Base-by-base conservation (phyloP, 2,797 vertebrate species). In the Characodon lateralis region DNA sequence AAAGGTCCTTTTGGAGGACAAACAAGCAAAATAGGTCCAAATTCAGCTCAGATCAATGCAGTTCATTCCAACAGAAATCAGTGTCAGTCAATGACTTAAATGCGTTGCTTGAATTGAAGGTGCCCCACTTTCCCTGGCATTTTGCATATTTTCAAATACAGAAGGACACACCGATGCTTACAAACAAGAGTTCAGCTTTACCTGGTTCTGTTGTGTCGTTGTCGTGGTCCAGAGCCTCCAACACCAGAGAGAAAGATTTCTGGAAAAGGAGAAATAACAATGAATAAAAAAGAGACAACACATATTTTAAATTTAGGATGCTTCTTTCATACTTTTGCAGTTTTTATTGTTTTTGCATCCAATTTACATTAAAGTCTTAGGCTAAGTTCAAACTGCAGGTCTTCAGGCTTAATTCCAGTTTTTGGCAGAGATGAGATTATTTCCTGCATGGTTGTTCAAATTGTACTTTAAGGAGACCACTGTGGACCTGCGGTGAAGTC, bases 171-270 rank as follows among this genome's bases (percentile, higher is more conserved):
- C 31, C 3, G 14, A 55, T 8, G 20, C 20, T 55, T 22, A 24
- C 39, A 81, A 16, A 78, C 28, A 79, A 22, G 46, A 35, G 66
- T 10, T 55, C 31, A 66, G n/a, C 51, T 6, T 86, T 72, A 91
- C 92, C 90, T 93, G 92, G 48, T 72, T 92, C 90, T 58, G 91
- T 79, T 5, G 94, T 94, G 79, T 89, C 89, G 22, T 95, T 95
- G 85, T 95, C 94, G 0, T 89, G 80, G 81, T 95, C 95, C 84
- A 94, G 53, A 72, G 91, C 93, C 39, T 94, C 91, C 85, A 95
- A 74, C 76, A 95, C 93, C 88, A 95, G 77, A 58, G 94, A 95
- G 80, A 95, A 95, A 14, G 94, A 95, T 74, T 94, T 95, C 94
- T 95, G 66, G 6, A 74, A 83, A 6, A 83, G 6, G 12, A 46